Percentiles rank a stretch among this genome's conserved stretches.
Evolutionary conservation across 1,140 invertebrate species (phyloP).

Genomic region (Cotesia typhae): DNA sequence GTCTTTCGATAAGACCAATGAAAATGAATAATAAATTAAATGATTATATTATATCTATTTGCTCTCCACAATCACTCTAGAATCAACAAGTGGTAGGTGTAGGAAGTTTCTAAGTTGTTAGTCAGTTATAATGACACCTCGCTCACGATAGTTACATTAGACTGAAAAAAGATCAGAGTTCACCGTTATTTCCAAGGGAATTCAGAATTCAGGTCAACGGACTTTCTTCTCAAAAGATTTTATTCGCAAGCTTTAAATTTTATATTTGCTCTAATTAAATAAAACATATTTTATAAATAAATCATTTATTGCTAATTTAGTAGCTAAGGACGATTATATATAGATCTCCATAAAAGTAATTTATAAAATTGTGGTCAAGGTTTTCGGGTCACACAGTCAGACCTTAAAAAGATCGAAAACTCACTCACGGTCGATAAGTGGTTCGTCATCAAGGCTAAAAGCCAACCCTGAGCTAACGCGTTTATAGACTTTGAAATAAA

Average conservation of each 20-base stretch:
- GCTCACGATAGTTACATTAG: constrained; percentile 4
- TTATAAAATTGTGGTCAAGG: constrained; percentile 1
- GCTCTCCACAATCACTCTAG: neutral
- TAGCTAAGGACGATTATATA: no score
- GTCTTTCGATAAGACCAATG: no score
- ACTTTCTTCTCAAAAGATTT: constrained; percentile 8
- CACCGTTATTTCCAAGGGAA: constrained; percentile 33
- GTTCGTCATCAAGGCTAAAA: constrained; percentile 1
- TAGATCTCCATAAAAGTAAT: neutral
- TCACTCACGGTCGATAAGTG: neutral
- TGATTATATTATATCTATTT: neutral
- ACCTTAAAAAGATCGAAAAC: constrained; percentile 4
- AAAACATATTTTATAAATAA: no score
- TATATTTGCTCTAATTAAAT: neutral
- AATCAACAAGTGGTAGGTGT: constrained; percentile 17
- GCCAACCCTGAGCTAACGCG: neutral
- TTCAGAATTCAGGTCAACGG: constrained; percentile 29
- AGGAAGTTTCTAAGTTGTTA: constrained; percentile 5
- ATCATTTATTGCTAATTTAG: no score
- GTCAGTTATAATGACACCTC: constrained; percentile 7
- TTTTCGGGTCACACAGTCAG: neutral
- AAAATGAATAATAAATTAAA: no score
- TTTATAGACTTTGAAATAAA: neutral
- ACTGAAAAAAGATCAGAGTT: constrained; percentile 25
- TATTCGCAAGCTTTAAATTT: neutral